Percentiles rank a stretch among this genome's conserved stretches.
Evolutionary conservation across 2,888 invertebrate genomes (phyloP).

Genomic region (Tipula unca): DNA sequence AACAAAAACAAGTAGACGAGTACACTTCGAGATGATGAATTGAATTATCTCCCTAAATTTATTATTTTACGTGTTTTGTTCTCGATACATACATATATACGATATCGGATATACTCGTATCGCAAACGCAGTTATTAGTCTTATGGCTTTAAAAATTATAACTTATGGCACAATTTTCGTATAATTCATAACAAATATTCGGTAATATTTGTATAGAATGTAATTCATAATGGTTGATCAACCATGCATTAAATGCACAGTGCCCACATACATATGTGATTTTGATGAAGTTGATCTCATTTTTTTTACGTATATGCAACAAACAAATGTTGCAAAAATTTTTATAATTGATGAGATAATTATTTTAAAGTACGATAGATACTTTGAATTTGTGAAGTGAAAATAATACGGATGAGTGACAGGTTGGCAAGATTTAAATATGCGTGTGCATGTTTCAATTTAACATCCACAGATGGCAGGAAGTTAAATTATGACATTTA

Average conservation of each 20-base stretch:
- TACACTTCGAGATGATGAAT: not conserved
- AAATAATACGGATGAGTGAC: not conserved
- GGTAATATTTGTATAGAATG: not conserved
- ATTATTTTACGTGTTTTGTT: not conserved
- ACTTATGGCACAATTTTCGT: not conserved
- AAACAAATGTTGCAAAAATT: not conserved
- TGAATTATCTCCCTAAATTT: not conserved
- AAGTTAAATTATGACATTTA: no score
- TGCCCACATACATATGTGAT: not conserved
- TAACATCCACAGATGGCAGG: no score
- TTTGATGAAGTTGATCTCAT: constrained; percentile 1
- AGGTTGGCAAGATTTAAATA: not conserved
- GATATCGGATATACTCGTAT: not conserved
- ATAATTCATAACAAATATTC: not conserved
- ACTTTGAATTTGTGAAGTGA: not conserved
- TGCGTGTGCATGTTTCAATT: no score
- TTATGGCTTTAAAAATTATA: not conserved
- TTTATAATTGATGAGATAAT: not conserved
- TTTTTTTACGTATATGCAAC: no score
- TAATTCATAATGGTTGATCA: not conserved
- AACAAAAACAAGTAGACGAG: not conserved
- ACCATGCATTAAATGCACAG: not conserved
- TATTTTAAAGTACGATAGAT: not conserved
- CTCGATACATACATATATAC: no score
- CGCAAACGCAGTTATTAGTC: not conserved